phyloP scores from a whole-genome alignment of 2,113 vertebrate genomes.

The Festucalex cinctus region DNA sequence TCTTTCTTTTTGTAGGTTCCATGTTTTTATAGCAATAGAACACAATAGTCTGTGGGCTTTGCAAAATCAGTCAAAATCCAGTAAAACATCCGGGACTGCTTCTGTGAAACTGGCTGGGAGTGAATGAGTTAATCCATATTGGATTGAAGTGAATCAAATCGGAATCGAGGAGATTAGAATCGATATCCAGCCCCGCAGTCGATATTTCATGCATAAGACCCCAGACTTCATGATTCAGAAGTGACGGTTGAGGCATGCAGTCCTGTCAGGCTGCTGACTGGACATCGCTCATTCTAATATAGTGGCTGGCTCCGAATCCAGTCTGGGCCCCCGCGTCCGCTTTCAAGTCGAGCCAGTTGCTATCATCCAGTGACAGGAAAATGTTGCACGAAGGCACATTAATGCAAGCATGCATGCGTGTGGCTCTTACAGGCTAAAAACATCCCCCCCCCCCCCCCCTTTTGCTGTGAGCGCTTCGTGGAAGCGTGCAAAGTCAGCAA shows the following conservation, averaged over 20 bases:
- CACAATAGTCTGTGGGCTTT: no score
- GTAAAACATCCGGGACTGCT: no score
- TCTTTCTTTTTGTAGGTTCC: no score
- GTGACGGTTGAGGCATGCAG: conserved; percentile 44
- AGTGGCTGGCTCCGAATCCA: conserved; percentile 47
- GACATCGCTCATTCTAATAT: conserved; percentile 52
- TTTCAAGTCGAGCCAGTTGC: conserved; percentile 62
- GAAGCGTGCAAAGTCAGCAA: conserved; percentile 36
- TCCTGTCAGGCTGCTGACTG: conserved; percentile 54
- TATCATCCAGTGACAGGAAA: conserved; percentile 45
- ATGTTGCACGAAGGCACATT: conserved; percentile 32
- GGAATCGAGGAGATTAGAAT: no score
- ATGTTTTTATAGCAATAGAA: no score
- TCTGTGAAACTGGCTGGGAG: no score
- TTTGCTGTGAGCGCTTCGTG: conserved; percentile 18
- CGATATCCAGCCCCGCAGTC: no score
- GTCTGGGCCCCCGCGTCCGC: conserved; percentile 42
- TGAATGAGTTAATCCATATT: no score
- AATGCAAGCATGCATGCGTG: conserved; percentile 3
- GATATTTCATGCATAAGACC: conserved; percentile 16
- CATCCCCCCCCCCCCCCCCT: no score
- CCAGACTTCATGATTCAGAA: conserved; percentile 42
- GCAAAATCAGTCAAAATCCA: no score
- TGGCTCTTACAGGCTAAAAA: conserved; percentile 24
- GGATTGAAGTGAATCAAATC: no score